These are phyloP conservation scores for Diadophis punctatus DNA, from an alignment of 2,113 vertebrate genomes.

Conservation along the genomic window DNA sequence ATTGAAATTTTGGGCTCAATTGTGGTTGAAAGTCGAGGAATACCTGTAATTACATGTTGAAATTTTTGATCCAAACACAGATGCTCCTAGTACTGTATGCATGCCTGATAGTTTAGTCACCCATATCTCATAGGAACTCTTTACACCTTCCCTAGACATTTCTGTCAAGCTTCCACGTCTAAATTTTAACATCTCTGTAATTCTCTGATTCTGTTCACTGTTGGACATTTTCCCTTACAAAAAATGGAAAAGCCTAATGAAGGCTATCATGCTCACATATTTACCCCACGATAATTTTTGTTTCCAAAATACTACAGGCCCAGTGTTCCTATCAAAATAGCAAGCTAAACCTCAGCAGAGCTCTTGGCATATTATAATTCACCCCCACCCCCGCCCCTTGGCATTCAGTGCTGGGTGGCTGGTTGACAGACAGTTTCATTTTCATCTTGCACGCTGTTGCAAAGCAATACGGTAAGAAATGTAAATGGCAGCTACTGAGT, in stretches of 20 bases:
- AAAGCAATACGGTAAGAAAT: neutral
- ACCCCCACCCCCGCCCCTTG: too few relatives aligned
- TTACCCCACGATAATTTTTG: neutral
- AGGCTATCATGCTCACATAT: neutral
- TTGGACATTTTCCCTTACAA: neutral
- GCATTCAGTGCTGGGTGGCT: neutral
- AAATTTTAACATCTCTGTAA: neutral
- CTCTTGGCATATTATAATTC: neutral
- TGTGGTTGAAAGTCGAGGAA: too few relatives aligned
- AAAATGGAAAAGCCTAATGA: neutral
- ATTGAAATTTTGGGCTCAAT: too few relatives aligned
- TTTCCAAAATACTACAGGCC: neutral
- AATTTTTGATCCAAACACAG: conserved; percentile 21
- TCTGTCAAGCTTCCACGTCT: neutral
- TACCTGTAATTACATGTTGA: conserved; percentile 40
- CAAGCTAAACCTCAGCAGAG: neutral
- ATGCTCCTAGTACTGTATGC: neutral
- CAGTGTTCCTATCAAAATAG: neutral
- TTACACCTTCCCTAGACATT: neutral
- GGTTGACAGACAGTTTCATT: neutral
- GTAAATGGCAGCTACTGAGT: neutral
- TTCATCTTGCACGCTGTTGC: neutral
- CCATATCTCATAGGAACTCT: neutral
- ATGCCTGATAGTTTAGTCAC: neutral
- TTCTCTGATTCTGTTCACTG: neutral